phyloP scores from a whole-genome alignment of 2,797 vertebrate genomes.

The Chromis chromis region DNA sequence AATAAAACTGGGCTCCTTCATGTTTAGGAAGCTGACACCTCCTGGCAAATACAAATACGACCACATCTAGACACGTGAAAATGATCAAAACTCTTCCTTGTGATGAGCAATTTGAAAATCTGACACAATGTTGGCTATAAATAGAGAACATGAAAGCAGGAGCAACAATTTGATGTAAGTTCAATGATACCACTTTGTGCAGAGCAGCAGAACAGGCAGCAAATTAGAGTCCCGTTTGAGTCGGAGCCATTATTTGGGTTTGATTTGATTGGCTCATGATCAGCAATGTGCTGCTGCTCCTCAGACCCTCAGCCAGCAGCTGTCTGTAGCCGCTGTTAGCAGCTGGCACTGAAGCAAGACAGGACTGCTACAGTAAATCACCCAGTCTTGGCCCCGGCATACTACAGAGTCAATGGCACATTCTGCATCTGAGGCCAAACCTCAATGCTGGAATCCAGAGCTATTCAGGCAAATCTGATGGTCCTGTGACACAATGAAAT shows the following conservation, averaged over 20 bases:
- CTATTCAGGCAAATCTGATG: neutral
- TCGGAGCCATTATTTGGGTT: constrained; percentile 31
- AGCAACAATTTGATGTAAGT: constrained; percentile 3
- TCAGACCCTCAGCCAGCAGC: constrained; percentile 41
- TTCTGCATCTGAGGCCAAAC: neutral
- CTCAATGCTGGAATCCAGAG: neutral
- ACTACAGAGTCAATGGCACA: neutral
- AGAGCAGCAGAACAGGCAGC: neutral
- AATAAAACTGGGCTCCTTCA: no score
- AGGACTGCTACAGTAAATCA: constrained; percentile 11
- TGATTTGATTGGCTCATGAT: constrained; percentile 48
- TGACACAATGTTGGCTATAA: neutral
- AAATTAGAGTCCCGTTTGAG: constrained; percentile 29
- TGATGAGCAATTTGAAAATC: neutral
- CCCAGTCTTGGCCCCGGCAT: neutral
- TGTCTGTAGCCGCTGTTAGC: constrained; percentile 35
- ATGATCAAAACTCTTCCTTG: neutral
- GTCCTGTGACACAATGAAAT: neutral
- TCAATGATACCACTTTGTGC: neutral
- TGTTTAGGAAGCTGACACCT: no score
- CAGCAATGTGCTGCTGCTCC: constrained; percentile 32
- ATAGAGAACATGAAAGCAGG: neutral
- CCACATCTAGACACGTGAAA: neutral
- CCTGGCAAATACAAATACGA: neutral
- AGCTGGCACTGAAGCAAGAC: constrained; percentile 32